Base-by-base conservation (phyloP, 2,888 invertebrate genomes). In the Drosophila conformis region DNA sequence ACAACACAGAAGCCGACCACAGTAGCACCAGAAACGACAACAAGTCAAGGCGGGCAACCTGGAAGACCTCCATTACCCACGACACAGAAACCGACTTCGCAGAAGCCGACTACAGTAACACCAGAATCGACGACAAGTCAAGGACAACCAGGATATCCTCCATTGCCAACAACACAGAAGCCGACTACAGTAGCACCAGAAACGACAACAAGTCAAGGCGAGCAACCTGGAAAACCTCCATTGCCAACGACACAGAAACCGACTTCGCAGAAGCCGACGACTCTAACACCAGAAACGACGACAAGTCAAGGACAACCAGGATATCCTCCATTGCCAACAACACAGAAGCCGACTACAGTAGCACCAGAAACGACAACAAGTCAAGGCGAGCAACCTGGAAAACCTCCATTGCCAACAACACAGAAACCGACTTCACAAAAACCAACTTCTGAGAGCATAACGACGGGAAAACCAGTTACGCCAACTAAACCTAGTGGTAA, bases 401-500 rank as follows among this genome's bases (percentile, higher is more conserved):
- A 42, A 7, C 42, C 42, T 42, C 42, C 42, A 21, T 42, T 42
- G 42, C 42, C 42, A 13, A 42, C 42, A 1, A 21, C 42, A 13
- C 21, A 13, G 42, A 42, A 10, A 11, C 10, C 69, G 36, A 36
- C 31, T 2, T 40, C 75, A n/a, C 18, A 31, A 1, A 53, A 27
- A 18, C 68, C 78, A 2, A 33, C 54, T 1, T 40, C 62, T 2
- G 54, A 67, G 33, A 59, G 18, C 18, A 38, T 70, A 51, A 52
- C 48, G 18, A 53, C 60, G 15, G 57, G 53, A 36, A 61, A 33
- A 1, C 75, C 84, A 27, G 69, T 75, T n/a, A 70, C 83, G 0
- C 82, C 85, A 53, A 66, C 57, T 8, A n/a, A 38, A 10, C 69
- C 87, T 52, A 40, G 46, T n/a, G 46, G 58, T 21, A 51, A 70